Conservation (phyloP, 2,888 invertebrate genomes). For the Prosapia bicincta region DNA sequence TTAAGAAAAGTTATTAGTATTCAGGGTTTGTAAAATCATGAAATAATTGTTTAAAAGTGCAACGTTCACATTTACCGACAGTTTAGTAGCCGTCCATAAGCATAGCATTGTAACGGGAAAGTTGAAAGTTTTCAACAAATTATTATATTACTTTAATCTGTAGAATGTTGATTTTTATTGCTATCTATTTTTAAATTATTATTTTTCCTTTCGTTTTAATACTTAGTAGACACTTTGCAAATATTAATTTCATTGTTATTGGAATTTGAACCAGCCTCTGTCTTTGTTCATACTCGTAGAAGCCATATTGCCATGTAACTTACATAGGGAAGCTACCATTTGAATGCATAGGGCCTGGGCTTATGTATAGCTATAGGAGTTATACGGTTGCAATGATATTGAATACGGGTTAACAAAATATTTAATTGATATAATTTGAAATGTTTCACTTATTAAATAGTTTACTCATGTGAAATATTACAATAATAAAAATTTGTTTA, state of each 20-base stretch:
- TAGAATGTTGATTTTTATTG: background rate
- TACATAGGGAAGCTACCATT: conserved; percentile 9
- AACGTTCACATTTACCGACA: conserved; percentile 47
- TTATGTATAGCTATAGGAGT: conserved; percentile 14
- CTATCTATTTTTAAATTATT: background rate
- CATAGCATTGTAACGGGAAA: conserved; percentile 47
- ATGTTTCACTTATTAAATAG: background rate
- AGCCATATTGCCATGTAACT: conserved; percentile 27
- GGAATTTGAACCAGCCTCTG: background rate
- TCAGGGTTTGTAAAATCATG: conserved; percentile 41
- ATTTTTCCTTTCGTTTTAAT: background rate
- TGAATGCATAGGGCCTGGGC: conserved; percentile 4
- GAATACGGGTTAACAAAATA: background rate
- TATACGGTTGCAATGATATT: background rate
- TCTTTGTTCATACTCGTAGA: conserved; percentile 5
- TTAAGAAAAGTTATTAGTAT: conserved; percentile 40
- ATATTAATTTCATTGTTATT: background rate
- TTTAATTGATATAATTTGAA: background rate
- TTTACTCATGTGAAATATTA: background rate
- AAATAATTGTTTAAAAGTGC: conserved; percentile 45
- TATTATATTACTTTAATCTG: background rate
- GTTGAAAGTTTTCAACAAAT: conserved; percentile 7
- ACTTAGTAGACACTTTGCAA: background rate
- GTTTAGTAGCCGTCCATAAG: conserved; percentile 55
- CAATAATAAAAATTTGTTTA: conserved; percentile 32